Evolutionary conservation across 2,113 vertebrate genomes (phyloP), one percentile per base, ranked within the genome.

Genomic region (Rostratula benghalensis): DNA sequence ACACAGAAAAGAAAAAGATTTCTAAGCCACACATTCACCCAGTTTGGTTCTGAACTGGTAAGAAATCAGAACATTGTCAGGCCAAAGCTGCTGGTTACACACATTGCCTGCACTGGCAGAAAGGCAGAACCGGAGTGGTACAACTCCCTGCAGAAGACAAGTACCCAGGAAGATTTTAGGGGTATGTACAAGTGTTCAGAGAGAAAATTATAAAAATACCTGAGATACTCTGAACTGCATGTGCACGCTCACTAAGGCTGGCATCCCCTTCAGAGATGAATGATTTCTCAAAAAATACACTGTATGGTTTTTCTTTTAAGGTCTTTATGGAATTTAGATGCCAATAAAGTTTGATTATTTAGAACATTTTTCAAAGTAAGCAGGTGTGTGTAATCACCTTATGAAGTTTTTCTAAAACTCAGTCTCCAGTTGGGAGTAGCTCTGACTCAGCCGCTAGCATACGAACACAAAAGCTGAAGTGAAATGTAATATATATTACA

Each of bases 141-240:
- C 13, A 54, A 13, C 39, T 68, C 31, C 31, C 19, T 15, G 20
- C 0, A 0, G 41, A 48, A 74, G 8, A 37, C 25, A 37, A 75
- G 20, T 1, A 33, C 3, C 39, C 11, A 24, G 43, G 13, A 27
- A 5, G 23, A 8, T 8, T 53, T 33, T 30, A 69, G 22, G 15
- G 43, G 6, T 23, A 30, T 17, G 39, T 9, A 24, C 48, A 50
- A 59, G 69, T 5, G 15, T 48, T 83, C 37, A 63, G 37, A 70
- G 31, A 57, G 9, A 27, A 56, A 60, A 37, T 9, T 6, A 51
- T 9, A 78, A 33, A 30, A 77, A 28, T 19, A 37, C 20, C n/a
- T 41, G 27, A 77, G 37, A 28, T 33, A 41, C 17, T 77, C 39
- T 61, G 33, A 91, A 43, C 20, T 53, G 56, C 71, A 54, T 19